A percentile compares a stretch with the other conserved stretches of the same genome.
Conservation (phyloP, 2,888 invertebrate genomes). For the Limulus polyphemus region DNA sequence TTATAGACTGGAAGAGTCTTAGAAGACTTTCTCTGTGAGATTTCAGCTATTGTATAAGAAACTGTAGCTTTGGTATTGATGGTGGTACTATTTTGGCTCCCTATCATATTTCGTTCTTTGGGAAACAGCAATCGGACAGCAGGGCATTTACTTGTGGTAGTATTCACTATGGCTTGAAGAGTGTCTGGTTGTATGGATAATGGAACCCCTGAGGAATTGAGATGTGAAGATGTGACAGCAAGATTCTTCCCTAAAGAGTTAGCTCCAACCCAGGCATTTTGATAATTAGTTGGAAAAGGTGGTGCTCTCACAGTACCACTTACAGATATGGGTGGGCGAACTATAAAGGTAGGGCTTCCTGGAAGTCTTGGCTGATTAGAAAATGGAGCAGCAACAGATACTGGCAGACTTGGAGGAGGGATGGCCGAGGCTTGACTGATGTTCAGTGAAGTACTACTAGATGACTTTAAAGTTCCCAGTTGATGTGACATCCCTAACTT, state of each 20-base stretch:
- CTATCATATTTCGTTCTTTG: constrained; percentile 19
- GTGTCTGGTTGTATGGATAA: constrained; percentile 9
- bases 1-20: too few relatives aligned
- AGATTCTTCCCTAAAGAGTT: constrained; percentile 20
- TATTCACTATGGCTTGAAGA: constrained; percentile 7
- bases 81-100: constrained; percentile 33
- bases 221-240: constrained; percentile 21
- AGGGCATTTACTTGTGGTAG: constrained; percentile 23
- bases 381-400: constrained; percentile 20
- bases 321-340: constrained; percentile 20
- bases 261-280: constrained; percentile 20
- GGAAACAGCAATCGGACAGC: constrained; percentile 35
- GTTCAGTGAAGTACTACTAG: constrained; percentile 11
- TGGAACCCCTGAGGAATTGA: constrained; percentile 15
- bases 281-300: constrained; percentile 16
- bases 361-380: constrained; percentile 14
- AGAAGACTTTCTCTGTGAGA: constrained; percentile 14
- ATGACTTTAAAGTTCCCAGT: constrained; percentile 11
- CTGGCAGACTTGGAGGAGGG: constrained; percentile 20
- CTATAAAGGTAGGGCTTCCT: constrained; percentile 12
- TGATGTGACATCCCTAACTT: constrained; percentile 8
- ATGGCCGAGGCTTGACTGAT: constrained; percentile 16
- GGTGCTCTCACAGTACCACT: constrained; percentile 11
- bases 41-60: constrained; percentile 29
- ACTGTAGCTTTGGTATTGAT: constrained; percentile 46